These are phyloP conservation scores for Bombus turneri DNA, from an alignment of 1,140 invertebrate species.

Conservation along the genomic window DNA sequence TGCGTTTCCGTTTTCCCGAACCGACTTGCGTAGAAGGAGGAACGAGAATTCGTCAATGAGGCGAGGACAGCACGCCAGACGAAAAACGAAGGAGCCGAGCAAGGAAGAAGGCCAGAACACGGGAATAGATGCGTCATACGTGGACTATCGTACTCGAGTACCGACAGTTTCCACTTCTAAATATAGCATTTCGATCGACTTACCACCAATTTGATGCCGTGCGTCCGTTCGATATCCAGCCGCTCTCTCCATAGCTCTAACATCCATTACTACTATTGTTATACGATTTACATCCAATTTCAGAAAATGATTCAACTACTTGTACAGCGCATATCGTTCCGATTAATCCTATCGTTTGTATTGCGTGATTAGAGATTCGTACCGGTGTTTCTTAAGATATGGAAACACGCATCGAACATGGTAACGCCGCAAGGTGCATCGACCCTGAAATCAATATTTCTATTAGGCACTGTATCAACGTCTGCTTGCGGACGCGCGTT, in stretches of 20 bases:
- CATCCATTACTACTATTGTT: background rate
- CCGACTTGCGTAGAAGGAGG: slow-evolving; percentile 43
- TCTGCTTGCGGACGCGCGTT: slow-evolving; percentile 49
- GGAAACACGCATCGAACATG: slow-evolving; percentile 39
- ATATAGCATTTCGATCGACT: slow-evolving; percentile 69
- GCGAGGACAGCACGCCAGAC: slow-evolving; percentile 52
- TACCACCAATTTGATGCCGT: slow-evolving; percentile 9
- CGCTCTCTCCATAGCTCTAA: background rate
- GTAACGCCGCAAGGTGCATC: slow-evolving; percentile 64
- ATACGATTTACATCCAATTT: background rate
- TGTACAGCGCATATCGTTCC: too few relatives aligned
- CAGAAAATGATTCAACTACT: background rate
- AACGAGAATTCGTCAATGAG: slow-evolving; percentile 22
- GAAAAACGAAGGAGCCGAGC: slow-evolving; percentile 54
- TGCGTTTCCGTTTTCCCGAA: slow-evolving; percentile 20
- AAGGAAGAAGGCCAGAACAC: slow-evolving; percentile 50
- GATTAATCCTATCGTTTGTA: background rate
- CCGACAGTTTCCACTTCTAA: slow-evolving; percentile 62
- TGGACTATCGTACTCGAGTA: slow-evolving; percentile 41
- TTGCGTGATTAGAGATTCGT: background rate
- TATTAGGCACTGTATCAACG: slow-evolving; percentile 68
- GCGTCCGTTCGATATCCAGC: slow-evolving; percentile 36
- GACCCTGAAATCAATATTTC: slow-evolving; percentile 74
- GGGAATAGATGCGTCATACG: slow-evolving; percentile 64
- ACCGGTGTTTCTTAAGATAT: slow-evolving; percentile 40